Conservation (phyloP, 2,888 invertebrate species). For the Notodromas monacha region DNA sequence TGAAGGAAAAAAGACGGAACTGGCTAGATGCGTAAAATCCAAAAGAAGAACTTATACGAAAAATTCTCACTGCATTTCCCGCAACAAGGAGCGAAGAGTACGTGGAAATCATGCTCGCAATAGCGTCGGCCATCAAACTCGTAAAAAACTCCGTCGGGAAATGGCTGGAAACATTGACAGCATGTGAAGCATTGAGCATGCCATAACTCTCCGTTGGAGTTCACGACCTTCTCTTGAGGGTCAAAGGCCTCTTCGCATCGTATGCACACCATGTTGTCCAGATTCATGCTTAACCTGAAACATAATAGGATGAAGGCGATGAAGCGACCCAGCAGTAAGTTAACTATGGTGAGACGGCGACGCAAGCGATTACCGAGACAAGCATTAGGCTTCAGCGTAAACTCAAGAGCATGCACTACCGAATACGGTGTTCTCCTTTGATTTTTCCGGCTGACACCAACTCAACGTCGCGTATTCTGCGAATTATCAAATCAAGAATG, state of each 20-base stretch:
- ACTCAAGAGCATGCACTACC: too few species aligned
- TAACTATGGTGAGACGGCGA: too few species aligned
- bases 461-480: too few species aligned
- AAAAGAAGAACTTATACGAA: constrained; percentile 8
- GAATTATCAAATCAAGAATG: too few species aligned
- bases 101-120: constrained; percentile 95
- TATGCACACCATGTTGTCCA: constrained; percentile 25
- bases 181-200: constrained; percentile 95
- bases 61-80: constrained; percentile 38
- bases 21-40: constrained; percentile 6
- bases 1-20: background rate
- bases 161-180: constrained; percentile 91
- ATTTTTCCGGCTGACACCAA: too few species aligned
- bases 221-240: constrained; percentile 86
- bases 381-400: too few species aligned
- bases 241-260: constrained; percentile 88
- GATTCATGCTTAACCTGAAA: constrained; percentile 4
- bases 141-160: constrained; percentile 87
- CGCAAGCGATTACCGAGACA: too few species aligned
- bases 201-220: constrained; percentile 92
- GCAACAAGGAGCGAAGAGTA: constrained; percentile 68
- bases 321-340: too few species aligned
- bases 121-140: constrained; percentile 97
- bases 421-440: too few species aligned
- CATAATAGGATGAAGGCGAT: too few species aligned